Evolutionary conservation across 2,797 vertebrate genomes (phyloP).

Genomic region (Nannoperca obscura): DNA sequence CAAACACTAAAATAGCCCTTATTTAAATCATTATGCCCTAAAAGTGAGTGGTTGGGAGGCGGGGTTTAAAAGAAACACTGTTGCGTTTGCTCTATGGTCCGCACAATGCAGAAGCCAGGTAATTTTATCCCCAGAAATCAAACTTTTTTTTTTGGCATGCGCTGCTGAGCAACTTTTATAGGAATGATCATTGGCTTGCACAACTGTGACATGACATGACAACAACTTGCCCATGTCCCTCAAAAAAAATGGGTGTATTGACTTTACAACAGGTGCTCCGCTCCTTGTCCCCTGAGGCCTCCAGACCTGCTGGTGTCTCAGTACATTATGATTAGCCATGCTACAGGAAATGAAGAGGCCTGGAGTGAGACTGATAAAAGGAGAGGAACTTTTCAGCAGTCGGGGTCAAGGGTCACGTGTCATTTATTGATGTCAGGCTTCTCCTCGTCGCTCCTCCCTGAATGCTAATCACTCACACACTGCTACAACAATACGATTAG

Average conservation of each 20-base stretch:
- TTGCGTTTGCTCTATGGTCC: no score
- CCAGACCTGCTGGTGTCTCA: slow-evolving; percentile 26
- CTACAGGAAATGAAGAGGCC: slow-evolving; percentile 61
- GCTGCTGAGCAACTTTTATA: no score
- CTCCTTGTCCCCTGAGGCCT: slow-evolving; percentile 13
- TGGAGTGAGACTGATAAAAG: slow-evolving; percentile 46
- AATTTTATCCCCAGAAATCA: no score
- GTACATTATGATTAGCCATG: slow-evolving; percentile 44
- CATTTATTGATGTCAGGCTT: slow-evolving; percentile 69
- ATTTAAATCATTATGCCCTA: no score
- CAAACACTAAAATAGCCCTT: no score
- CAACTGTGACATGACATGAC: no score
- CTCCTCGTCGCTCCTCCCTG: slow-evolving; percentile 31
- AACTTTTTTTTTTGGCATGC: no score
- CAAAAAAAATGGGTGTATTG: neutral
- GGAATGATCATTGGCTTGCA: no score
- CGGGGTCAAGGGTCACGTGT: slow-evolving; percentile 66
- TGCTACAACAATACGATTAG: slow-evolving; percentile 57
- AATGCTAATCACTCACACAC: slow-evolving; percentile 68
- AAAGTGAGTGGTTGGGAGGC: no score
- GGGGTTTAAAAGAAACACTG: no score
- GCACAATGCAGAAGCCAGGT: no score
- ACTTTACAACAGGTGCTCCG: slow-evolving; percentile 23
- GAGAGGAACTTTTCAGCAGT: slow-evolving; percentile 48
- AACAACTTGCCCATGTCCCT: neutral